Base-by-base conservation (phyloP, 2,888 invertebrate species). In the Agrotis puta region DNA sequence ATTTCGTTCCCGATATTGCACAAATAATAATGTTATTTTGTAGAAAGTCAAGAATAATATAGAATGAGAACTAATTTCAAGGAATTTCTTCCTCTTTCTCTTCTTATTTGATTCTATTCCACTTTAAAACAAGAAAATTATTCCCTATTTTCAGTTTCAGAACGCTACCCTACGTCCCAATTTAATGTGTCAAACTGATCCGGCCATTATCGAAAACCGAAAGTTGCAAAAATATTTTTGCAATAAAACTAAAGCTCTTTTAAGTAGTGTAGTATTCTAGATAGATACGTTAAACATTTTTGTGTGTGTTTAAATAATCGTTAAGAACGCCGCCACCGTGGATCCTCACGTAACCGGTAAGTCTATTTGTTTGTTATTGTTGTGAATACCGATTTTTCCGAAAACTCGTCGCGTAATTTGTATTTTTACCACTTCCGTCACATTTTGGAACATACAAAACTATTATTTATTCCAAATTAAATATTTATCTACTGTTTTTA, bases 321-420 rank as follows among this genome's bases (percentile, higher is more conserved):
- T 51, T 57, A 16, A 45, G 0, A 20, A 51, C 22, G 24, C 71
- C 48, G 77, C 84, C 92, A 86, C 88, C 93, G 94, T 95, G 94
- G 94, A 94, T 89, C 92, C 94, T 77, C 92, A 94, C 81, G 88
- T 91, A 77, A 93, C 87, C 85, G 92, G 95, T 94, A 87, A 70
- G 87, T 83, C 58, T 68, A 79, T 84, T 77, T 85, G 83, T 84
- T 85, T 88, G 83, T 83, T 82, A 57, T 82, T 85, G 79, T 79
- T 81, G 57, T 81, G 74, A 48, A 72, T 68, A 66, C 62, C 67
- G 50, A 71, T 70, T 69, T 72, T 75, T 67, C 54, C 39, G 51
- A 61, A 65, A 81, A 72, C 47, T 70, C 20, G 14, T 61, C 50
- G 50, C 50, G 27, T 45, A 51, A 27, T 39, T 27, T 70, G n/a